Percentiles rank a stretch among this genome's conserved stretches.
These are phyloP conservation scores for Cheumatopsyche charites DNA, from an alignment of 1,140 invertebrate genomes.

Conservation along the genomic window DNA sequence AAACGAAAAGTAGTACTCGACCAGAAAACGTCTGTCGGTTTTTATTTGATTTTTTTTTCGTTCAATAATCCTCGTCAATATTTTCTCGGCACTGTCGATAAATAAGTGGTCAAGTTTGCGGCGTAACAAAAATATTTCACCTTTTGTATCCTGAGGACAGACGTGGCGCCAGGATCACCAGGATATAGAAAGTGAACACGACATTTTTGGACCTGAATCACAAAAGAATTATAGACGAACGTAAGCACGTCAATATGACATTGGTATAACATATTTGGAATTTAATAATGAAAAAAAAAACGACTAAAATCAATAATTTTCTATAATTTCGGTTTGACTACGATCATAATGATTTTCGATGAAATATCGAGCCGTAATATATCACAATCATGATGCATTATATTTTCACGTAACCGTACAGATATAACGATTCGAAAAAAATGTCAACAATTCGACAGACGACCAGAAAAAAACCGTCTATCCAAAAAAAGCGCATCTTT, in stretches of 20 bases:
- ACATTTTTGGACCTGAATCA: no score
- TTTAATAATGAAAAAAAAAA: no score
- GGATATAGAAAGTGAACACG: not conserved
- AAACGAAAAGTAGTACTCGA: no score
- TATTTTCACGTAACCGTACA: constrained; percentile 2
- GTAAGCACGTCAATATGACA: not conserved
- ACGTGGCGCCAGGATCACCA: constrained; percentile 5
- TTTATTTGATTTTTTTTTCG: constrained; percentile 5
- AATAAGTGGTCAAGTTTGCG: constrained; percentile 21
- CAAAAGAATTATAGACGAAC: not conserved
- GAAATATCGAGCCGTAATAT: no score
- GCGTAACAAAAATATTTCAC: constrained; percentile 14
- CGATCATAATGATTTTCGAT: no score
- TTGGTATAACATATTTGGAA: constrained; percentile 6
- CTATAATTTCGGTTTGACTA: no score
- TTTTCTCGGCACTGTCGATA: constrained; percentile 9
- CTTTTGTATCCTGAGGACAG: not conserved
- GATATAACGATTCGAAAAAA: not conserved
- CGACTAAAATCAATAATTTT: no score
- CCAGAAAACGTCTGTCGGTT: no score
- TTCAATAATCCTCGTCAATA: constrained; percentile 6
- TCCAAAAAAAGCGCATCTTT: constrained; percentile 5
- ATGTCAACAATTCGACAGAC: constrained; percentile 1
- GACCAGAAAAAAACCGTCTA: not conserved
- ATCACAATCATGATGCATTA: not conserved